A percentile compares a stretch with the other conserved stretches of the same genome.
phyloP scores from a whole-genome alignment of 2,888 invertebrate genomes.

The Thelaira solivaga region DNA sequence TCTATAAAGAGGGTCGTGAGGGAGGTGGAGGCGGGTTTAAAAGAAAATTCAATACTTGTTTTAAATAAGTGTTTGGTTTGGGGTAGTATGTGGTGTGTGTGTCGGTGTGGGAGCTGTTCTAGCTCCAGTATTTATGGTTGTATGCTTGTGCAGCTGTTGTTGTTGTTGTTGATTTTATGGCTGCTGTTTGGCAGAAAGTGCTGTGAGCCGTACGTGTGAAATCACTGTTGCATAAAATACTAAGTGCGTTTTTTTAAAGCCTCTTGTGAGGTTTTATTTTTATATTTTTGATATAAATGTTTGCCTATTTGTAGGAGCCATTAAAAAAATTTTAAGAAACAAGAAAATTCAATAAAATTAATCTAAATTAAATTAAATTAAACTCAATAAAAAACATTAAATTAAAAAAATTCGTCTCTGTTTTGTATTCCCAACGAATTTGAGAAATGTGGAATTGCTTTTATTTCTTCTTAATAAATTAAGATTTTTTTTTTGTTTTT shows the following conservation, averaged over 20 bases:
- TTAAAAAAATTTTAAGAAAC: conserved; percentile 4
- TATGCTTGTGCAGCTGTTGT: neutral
- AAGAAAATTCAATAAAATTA: conserved; percentile 37
- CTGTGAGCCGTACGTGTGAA: conserved; percentile 49
- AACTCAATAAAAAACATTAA: too few relatives aligned
- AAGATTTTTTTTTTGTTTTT: too few relatives aligned
- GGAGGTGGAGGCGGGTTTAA: too few relatives aligned
- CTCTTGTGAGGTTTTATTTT: conserved; percentile 8
- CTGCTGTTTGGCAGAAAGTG: conserved; percentile 23
- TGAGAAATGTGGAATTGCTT: too few relatives aligned
- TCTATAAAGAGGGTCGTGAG: too few relatives aligned
- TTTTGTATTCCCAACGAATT: too few relatives aligned
- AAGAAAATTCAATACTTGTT: neutral
- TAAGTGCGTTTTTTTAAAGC: conserved; percentile 13
- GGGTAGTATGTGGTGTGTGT: neutral
- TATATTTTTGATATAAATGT: neutral
- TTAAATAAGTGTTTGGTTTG: neutral
- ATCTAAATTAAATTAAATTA: too few relatives aligned
- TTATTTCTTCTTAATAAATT: too few relatives aligned
- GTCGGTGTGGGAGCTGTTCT: neutral
- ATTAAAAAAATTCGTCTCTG: too few relatives aligned
- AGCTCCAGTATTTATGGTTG: neutral
- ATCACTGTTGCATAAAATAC: conserved; percentile 56
- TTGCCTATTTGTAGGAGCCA: conserved; percentile 34
- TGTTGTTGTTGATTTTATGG: neutral